These are phyloP conservation scores for Chromis chromis DNA, from an alignment of 2,797 vertebrate species.

Conservation along the genomic window DNA sequence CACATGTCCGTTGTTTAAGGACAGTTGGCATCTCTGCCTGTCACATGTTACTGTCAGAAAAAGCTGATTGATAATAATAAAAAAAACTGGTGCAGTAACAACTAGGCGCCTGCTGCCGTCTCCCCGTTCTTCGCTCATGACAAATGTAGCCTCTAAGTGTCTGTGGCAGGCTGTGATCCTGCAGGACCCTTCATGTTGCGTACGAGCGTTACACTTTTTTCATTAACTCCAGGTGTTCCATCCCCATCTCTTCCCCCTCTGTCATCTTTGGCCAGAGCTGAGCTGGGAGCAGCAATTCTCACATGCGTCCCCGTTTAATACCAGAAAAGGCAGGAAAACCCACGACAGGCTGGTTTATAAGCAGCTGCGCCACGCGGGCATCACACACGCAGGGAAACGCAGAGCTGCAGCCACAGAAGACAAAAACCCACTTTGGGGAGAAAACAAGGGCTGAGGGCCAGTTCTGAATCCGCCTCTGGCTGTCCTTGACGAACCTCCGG, in stretches of 20 bases:
- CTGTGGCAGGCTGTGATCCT: slow-evolving; percentile 73
- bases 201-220: slow-evolving; percentile 55
- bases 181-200: slow-evolving; percentile 68
- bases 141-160: slow-evolving; percentile 69
- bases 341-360: slow-evolving; percentile 61
- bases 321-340: slow-evolving; percentile 38
- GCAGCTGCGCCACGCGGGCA: slow-evolving; percentile 41
- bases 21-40: slow-evolving; percentile 40
- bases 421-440: slow-evolving; percentile 42
- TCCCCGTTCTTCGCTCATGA: slow-evolving; percentile 46
- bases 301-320: slow-evolving; percentile 69
- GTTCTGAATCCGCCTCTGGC: slow-evolving; percentile 67
- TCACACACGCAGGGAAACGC: slow-evolving; percentile 33
- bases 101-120: slow-evolving; percentile 27
- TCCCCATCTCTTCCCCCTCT: slow-evolving; percentile 28
- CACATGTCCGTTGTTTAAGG: slow-evolving; percentile 15
- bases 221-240: slow-evolving; percentile 70
- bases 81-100: slow-evolving; percentile 48
- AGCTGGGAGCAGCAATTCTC: slow-evolving; percentile 23
- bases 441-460: slow-evolving; percentile 58
- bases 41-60: slow-evolving; percentile 49
- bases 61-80: slow-evolving; percentile 61
- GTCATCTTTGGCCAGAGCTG: slow-evolving; percentile 35
- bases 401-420: slow-evolving; percentile 41
- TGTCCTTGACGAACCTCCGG: slow-evolving; percentile 74